Base-by-base conservation (phyloP, 2,113 vertebrate genomes). In the Nesogale talazaci region DNA sequence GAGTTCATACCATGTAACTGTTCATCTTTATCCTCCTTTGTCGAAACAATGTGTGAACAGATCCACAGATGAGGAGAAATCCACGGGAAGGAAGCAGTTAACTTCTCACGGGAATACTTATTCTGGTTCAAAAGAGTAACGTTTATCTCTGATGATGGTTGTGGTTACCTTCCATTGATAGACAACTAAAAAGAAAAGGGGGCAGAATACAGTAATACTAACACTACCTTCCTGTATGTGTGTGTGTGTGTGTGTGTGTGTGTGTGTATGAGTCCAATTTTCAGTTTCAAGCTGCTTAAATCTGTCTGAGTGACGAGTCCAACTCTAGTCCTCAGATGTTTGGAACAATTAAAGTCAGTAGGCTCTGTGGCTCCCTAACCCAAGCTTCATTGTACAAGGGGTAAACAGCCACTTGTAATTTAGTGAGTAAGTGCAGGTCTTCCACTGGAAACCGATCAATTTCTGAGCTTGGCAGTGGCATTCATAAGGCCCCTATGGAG, bases 281-380 rank as follows among this genome's bases (percentile, higher is more conserved):
- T 96, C 59, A 19, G 92, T 96, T 96, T 94, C 96, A 96, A 97
- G 97, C 96, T 97, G 96, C 92, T 97, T 96, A 97, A 98, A 94
- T 96, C 89, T 90, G 96, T 98, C 94, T 97, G 95, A 95, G 96
- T 95, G 96, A 97, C 93, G 86, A 92, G 95, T 96, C 94, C 96
- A 98, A 97, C 97, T 96, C 94, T 93, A 95, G 94, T 95, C 84
- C 86, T 94, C 96, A 95, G 94, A 94, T 95, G 85, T 95, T 93
- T 97, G 92, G 95, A 92, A 97, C 95, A 97, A 97, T 97, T 96
- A 96, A 95, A 96, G 95, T 70, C 96, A 97, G 94, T 95, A 88
- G 95, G 96, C 75, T 86, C 52, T 96, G 72, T 97, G 90, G 75
- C 92, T 96, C 87, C 97, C 87, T 96, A 95, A 96, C 95, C 88